Evolutionary conservation across 2,797 vertebrate genomes (phyloP).

Genomic region (Peromyscus eremicus): DNA sequence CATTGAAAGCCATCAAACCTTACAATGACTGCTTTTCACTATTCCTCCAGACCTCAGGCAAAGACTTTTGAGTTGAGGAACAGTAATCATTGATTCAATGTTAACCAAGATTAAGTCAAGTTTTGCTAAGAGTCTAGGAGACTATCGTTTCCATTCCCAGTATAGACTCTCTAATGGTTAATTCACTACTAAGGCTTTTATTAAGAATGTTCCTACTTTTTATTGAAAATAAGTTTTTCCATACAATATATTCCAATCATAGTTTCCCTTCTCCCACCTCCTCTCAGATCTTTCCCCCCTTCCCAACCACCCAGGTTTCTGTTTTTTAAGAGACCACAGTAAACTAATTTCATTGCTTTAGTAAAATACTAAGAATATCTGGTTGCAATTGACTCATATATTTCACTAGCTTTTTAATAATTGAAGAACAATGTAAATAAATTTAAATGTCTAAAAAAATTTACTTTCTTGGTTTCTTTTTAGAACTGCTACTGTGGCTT

Average conservation of each 20-base stretch:
- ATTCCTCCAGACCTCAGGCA: neutral
- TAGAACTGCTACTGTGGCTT: conserved; percentile 85
- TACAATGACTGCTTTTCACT: neutral
- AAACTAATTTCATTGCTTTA: conserved; percentile 46
- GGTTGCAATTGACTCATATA: neutral
- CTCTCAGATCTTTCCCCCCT: neutral
- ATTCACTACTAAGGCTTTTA: conserved; percentile 62
- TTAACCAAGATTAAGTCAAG: conserved; percentile 37
- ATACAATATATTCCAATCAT: neutral
- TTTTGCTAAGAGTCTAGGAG: conserved; percentile 26
- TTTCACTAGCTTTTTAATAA: conserved; percentile 50
- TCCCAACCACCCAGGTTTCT: neutral
- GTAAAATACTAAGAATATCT: neutral
- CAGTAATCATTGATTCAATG: conserved; percentile 49
- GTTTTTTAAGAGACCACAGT: neutral
- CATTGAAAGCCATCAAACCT: neutral
- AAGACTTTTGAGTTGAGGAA: conserved; percentile 45
- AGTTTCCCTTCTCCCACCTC: neutral
- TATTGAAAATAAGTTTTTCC: neutral
- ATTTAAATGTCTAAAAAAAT: conserved; percentile 56
- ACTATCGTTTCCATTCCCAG: conserved; percentile 22
- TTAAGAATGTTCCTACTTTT: conserved; percentile 6
- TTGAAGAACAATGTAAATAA: conserved; percentile 31
- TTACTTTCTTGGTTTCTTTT: conserved; percentile 67
- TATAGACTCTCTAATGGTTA: neutral